These are phyloP conservation scores for Calliphora vomitoria DNA, from an alignment of 2,888 invertebrate genomes.

Conservation along the genomic window DNA sequence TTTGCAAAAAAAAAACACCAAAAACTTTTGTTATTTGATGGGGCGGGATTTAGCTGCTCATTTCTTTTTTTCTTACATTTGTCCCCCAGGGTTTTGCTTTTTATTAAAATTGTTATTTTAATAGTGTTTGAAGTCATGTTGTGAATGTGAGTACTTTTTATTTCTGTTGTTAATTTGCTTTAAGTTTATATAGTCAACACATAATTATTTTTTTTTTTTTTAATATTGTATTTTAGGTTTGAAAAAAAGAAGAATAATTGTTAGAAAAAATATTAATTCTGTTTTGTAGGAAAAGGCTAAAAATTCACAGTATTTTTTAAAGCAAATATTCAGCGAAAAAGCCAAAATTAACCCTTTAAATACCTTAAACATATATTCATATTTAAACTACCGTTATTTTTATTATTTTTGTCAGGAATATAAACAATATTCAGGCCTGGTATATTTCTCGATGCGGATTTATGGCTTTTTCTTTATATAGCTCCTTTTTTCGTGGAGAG, in stretches of 20 bases:
- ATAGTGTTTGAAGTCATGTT: conserved; percentile 30
- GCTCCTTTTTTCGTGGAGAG: too few relatives aligned
- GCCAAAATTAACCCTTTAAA: too few relatives aligned
- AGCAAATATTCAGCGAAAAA: too few relatives aligned
- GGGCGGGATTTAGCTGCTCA: conserved; percentile 74
- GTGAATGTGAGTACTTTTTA: neutral
- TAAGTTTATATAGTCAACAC: conserved; percentile 1
- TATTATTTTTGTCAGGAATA: too few relatives aligned
- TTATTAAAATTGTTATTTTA: neutral
- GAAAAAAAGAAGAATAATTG: conserved; percentile 20
- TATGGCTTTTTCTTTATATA: too few relatives aligned
- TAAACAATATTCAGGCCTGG: too few relatives aligned
- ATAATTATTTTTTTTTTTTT: conserved; percentile 33
- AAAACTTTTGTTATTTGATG: conserved; percentile 46
- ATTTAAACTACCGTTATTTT: too few relatives aligned
- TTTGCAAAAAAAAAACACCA: conserved; percentile 6
- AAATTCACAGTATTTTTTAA: neutral
- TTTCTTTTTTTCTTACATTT: conserved; percentile 21
- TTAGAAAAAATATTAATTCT: conserved; percentile 24
- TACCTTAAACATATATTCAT: too few relatives aligned
- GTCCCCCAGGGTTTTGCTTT: neutral
- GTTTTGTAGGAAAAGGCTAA: neutral
- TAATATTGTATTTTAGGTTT: neutral
- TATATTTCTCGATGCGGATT: too few relatives aligned
- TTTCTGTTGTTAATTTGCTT: neutral